Base-by-base conservation (phyloP, 2,797 vertebrate genomes). In the Sebastes trivittatus region DNA sequence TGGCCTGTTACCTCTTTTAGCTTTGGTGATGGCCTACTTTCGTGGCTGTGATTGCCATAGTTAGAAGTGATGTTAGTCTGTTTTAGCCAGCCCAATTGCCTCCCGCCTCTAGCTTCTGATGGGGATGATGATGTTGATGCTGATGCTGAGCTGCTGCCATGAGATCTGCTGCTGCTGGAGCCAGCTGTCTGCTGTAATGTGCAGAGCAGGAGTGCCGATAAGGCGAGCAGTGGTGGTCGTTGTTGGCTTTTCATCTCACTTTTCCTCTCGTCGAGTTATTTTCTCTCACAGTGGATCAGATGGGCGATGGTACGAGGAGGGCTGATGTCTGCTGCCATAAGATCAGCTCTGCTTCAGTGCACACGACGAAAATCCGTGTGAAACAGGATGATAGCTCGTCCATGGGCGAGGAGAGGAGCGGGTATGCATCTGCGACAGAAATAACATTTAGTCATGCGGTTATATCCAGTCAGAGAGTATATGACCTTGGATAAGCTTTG, bases 171-270 rank as follows among this genome's bases (percentile, higher is more conserved):
- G 77, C 79, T 63, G 77, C 79, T 71, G 62, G 87, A 85, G 25
- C 64, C 86, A 56, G 88, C 85, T 64, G 89, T 79, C 78, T 87
- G 86, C 36, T 87, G 83, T 49, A 90, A 86, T n/a, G 87, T 66
- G 87, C 91, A 90, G 71, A 96, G 89, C 72, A 96, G 77, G 56
- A 95, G 86, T 9, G 88, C 91, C 75, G 80, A 93, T 7, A 94
- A 74, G 82, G 85, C 93, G 85, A 94, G 81, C 87, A 93, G 76
- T 16, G 92, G 82, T 29, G 89, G 84, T 49, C 85, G 72, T 27
- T 71, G 88, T 61, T 67, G 90, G 83, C 72, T 83, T 72, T 85
- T 89, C 95, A 96, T 96, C 68, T 92, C 93, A 81, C 78, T 54
- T 42, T 52, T 72, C 78, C 71, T 85, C 64, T 80, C 60, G 8